Evolutionary conservation across 2,888 invertebrate species (phyloP), one percentile per base, ranked within the genome.

Genomic region (Imbricaverruca yamaguchii): DNA sequence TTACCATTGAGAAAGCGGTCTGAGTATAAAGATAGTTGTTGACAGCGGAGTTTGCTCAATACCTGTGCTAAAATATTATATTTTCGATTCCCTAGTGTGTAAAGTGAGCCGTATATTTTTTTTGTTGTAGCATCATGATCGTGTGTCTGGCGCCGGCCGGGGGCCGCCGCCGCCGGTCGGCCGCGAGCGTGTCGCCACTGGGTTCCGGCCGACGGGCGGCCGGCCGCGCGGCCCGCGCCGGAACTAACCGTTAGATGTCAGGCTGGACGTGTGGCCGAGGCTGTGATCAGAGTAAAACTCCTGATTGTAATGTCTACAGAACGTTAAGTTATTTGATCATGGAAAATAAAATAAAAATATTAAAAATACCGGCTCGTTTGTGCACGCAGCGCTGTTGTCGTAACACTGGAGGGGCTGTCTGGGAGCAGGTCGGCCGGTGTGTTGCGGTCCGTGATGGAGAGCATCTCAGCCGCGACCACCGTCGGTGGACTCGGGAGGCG

Each of bases 251-350:
- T 74, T 74, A 74, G 74, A 74, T 74, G 74, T 74, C 74, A 18
- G 74, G 39, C 39, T 39, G 39, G 39, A 39, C 53, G 74, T 74
- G 74, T 74, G 74, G 74, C 74, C 74, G 56, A 78, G 78, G 78
- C 78, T 78, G 78, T 78, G 78, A 78, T 78, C 78, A 57, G 78
- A 57, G 78, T 78, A 78, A 78, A 78, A 78, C 78, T 18, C 74
- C 57, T 78, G 78, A 78, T 57, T 57, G 78, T 78, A 57, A 78
- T 78, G 78, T 78, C 78, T 78, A 78, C 78, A 78, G 78, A 78
- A 78, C 57, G 78, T 78, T 78, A 78, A 78, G 78, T 78, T 78
- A 78, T 78, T 78, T 78, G 56, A 78, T 57, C 56, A 57, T 74
- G 56, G 78, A 78, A 78, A 78, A 78, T 57, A 77, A 53, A 78